Evolutionary conservation across 2,888 invertebrate species (phyloP).

Genomic region (Epistrophe eligans): DNA sequence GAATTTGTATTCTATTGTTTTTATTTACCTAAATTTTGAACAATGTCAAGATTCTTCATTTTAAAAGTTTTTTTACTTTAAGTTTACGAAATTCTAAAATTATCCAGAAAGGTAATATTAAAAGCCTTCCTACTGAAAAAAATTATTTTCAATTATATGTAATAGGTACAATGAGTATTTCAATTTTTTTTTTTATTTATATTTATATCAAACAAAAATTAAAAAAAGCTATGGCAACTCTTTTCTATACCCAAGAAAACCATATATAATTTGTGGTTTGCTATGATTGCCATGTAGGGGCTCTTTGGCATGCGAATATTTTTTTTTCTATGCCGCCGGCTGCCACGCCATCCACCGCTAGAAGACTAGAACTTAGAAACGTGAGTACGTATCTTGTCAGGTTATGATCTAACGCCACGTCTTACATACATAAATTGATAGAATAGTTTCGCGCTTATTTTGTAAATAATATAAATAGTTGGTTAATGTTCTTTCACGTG

Average conservation of each 20-base stretch:
- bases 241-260: not conserved
- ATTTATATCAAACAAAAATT: too few species aligned
- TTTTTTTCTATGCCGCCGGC: not conserved
- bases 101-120: too few species aligned
- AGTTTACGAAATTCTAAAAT: too few species aligned
- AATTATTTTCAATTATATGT: too few species aligned
- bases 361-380: constrained; percentile 37
- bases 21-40: too few species aligned
- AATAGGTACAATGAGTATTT: too few species aligned
- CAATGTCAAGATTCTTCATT: too few species aligned
- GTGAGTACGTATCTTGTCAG: constrained; percentile 47
- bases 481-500: not conserved
- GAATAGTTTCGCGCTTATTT: constrained; percentile 52
- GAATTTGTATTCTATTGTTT: too few species aligned
- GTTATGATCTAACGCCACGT: constrained; percentile 54
- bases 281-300: constrained; percentile 12
- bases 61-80: too few species aligned
- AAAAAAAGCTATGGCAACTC: not conserved
- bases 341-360: not conserved
- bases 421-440: constrained; percentile 32
- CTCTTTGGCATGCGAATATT: constrained; percentile 8
- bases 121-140: too few species aligned
- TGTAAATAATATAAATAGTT: not conserved
- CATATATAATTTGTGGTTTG: not conserved
- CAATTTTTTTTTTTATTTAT: too few species aligned